phyloP scores from a whole-genome alignment of 2,888 invertebrate species.

The Drosophila stalkeri region DNA sequence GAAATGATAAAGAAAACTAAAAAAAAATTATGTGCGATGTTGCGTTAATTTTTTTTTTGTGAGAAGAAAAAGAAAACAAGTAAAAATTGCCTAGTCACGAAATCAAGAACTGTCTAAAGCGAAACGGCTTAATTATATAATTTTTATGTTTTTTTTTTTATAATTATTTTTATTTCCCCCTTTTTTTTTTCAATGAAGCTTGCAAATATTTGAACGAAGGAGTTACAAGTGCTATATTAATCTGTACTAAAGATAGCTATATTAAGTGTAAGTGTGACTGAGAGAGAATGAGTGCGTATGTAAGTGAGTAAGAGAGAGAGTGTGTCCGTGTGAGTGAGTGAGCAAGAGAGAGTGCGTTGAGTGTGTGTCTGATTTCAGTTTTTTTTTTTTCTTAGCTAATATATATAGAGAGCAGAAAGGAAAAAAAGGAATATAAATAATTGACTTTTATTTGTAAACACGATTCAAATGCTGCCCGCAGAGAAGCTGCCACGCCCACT shows the following conservation, averaged over 20 bases:
- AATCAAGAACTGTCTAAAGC: slow-evolving; percentile 70
- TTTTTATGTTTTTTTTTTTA: slow-evolving; percentile 53
- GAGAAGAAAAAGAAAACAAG: slow-evolving; percentile 32
- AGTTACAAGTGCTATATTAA: slow-evolving; percentile 74
- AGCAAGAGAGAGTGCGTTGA: not conserved
- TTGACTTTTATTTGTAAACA: slow-evolving; percentile 35
- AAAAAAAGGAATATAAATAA: slow-evolving; percentile 22
- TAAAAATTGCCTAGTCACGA: slow-evolving; percentile 81
- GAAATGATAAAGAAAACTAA: not conserved
- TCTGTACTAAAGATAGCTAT: slow-evolving; percentile 66
- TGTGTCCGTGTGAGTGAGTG: not conserved
- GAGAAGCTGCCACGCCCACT: slow-evolving; percentile 68
- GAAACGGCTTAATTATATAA: slow-evolving; percentile 49
- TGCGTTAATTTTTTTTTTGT: slow-evolving; percentile 48
- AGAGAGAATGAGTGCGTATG: slow-evolving; percentile 9
- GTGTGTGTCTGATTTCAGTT: slow-evolving; percentile 40
- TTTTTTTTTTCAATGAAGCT: slow-evolving; percentile 39
- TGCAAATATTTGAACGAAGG: slow-evolving; percentile 33
- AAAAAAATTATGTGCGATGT: slow-evolving; percentile 33
- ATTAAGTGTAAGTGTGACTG: slow-evolving; percentile 27
- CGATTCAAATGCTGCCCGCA: slow-evolving; percentile 51
- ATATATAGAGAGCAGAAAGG: slow-evolving; percentile 11
- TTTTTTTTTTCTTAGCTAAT: slow-evolving; percentile 24
- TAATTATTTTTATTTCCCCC: slow-evolving; percentile 24
- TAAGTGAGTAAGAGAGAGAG: slow-evolving; percentile 8